A percentile compares a stretch with the other conserved stretches of the same genome.
These are phyloP conservation scores for Synanceia verrucosa DNA, from an alignment of 2,797 vertebrate genomes.

Conservation along the genomic window DNA sequence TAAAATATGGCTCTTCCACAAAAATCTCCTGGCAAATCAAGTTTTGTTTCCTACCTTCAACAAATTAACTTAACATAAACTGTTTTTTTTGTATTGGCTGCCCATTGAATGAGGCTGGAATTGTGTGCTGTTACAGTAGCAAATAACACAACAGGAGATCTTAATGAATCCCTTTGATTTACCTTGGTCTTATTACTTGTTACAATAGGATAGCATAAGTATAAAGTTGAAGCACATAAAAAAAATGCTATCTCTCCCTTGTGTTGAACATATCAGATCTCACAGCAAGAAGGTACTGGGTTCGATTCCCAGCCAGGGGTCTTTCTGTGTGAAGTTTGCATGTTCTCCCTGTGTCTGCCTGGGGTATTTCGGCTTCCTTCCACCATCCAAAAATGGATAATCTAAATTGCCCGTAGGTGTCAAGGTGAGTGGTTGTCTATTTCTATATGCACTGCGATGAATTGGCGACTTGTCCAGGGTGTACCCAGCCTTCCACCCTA, in stretches of 20 bases:
- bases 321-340: no score
- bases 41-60: background rate
- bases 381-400: no score
- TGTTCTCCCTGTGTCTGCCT: no score
- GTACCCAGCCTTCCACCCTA: no score
- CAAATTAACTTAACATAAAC: background rate
- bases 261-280: conserved; percentile 12
- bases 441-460: no score
- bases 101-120: background rate
- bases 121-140: background rate
- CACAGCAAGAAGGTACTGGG: no score
- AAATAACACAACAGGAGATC: background rate
- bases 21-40: background rate
- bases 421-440: no score
- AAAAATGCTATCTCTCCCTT: background rate
- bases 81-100: background rate
- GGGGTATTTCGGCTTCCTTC: no score
- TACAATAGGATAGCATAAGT: background rate
- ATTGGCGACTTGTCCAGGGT: no score
- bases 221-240: background rate
- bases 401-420: no score
- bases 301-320: no score
- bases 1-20: background rate
- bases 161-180: background rate
- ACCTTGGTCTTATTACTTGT: background rate